A percentile compares a stretch with the other conserved stretches of the same genome.
Evolutionary conservation across 2,797 vertebrate species (phyloP).

Genomic region (Balearica regulorum): DNA sequence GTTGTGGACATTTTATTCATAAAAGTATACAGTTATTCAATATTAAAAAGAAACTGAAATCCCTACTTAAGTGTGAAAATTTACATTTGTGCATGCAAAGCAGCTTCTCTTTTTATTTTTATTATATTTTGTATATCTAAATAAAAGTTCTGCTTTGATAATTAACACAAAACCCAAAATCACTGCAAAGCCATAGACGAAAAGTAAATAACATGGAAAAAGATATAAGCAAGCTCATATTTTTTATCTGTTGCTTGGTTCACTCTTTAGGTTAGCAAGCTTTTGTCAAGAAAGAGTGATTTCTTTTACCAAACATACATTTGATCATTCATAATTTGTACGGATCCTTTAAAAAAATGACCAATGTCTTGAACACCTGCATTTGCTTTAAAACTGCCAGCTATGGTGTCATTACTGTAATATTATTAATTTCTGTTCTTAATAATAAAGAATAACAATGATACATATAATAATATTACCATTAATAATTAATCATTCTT

Average conservation of each 20-base stretch:
- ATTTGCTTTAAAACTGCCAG: neutral
- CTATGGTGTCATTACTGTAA: accelerated
- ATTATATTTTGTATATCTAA: neutral
- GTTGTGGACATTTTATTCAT: neutral
- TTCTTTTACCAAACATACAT: neutral
- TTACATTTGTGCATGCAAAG: neutral
- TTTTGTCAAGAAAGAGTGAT: neutral
- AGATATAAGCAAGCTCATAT: neutral
- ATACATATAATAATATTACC: neutral
- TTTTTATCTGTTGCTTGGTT: neutral
- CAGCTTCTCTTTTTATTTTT: neutral
- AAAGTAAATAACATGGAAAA: neutral
- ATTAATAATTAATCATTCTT: neutral
- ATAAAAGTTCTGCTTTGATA: neutral
- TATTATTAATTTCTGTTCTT: neutral
- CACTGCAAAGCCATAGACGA: neutral
- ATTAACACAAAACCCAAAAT: neutral
- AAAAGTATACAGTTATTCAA: neutral
- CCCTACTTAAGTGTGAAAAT: neutral
- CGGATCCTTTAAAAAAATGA: neutral
- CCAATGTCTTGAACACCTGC: neutral
- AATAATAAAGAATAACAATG: neutral
- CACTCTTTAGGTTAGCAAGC: neutral
- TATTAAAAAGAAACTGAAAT: neutral
- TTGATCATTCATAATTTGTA: neutral